phyloP scores from a whole-genome alignment of 2,888 invertebrate genomes.

The Lasioglossum leucozonium region DNA sequence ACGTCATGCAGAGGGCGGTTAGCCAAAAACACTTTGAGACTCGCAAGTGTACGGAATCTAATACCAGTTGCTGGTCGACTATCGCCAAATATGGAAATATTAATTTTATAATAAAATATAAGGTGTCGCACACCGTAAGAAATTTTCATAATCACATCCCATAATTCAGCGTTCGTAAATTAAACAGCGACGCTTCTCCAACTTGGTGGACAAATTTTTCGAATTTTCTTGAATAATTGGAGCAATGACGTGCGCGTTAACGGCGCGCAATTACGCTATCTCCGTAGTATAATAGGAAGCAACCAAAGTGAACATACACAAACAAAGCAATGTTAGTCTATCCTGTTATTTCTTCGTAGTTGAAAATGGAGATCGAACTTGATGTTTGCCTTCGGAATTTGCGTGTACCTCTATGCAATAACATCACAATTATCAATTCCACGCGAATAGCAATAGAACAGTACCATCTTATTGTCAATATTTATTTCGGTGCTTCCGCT shows the following conservation, averaged over 20 bases:
- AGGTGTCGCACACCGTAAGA: neutral
- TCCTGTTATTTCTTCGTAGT: conserved; percentile 3
- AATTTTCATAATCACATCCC: neutral
- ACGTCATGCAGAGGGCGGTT: neutral
- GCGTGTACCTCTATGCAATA: neutral
- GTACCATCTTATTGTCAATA: neutral
- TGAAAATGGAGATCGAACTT: neutral
- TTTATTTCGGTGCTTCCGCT: neutral
- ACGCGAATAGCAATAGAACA: neutral
- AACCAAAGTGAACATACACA: neutral
- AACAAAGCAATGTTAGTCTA: neutral
- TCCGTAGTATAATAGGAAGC: neutral
- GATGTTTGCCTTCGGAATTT: neutral
- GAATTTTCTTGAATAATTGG: neutral
- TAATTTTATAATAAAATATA: neutral
- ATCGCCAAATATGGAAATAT: neutral
- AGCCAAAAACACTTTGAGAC: neutral
- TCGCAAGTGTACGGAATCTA: neutral
- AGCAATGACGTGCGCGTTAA: neutral
- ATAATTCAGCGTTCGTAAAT: too few species aligned
- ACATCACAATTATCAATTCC: neutral
- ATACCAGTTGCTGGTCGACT: neutral
- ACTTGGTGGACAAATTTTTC: neutral
- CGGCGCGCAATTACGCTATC: neutral
- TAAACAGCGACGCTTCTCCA: too few species aligned